Base-by-base conservation (phyloP, 2,888 invertebrate genomes). In the Melanostoma mellinum region DNA sequence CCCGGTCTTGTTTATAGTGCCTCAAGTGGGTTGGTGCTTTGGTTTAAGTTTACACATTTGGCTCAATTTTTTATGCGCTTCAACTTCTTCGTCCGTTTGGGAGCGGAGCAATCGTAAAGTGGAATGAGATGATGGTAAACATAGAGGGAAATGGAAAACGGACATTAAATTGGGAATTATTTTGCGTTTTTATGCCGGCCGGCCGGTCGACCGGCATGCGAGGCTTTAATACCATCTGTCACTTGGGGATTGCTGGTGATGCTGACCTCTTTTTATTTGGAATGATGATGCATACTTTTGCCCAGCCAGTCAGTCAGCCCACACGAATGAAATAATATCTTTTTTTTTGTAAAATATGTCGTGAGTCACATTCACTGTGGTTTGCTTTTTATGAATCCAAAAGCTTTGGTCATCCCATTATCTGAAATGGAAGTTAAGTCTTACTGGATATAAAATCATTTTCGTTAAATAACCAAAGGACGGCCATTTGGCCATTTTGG, bases 161-260 rank as follows among this genome's bases (percentile, higher is more conserved):
- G 75, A 67, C 75, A 80, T 69, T 60, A 75, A 71, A 80, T 71
- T 65, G 38, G 75, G 80, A 80, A 68, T 68, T 74, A 68, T 75
- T 69, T 40, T 58, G 32, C 56, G 36, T 67, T 55, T 20, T 20
- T 20, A 20, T 50, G 48, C 50, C 32, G 36, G 65, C 65, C 32
- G 40, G 61, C 32, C 20, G 50, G 20, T 40, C 20, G 20, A 20
- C 20, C 20, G 20, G 44, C 36, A 50, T 78, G 73, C 67, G 53
- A 67, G 67, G 73, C 20, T 76, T 58, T 65, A 73, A 50, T 78
- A 73, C 53, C 48, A 56, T 61, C 36, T 76, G 65, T 76, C 76
- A 67, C 65, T 63, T 53, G 69, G 33, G 63, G 58, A 80, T 75
- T 58, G 63, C 50, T 58, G 44, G 20, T 20, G 20, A 20, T 20